Evolutionary conservation across 2,888 invertebrate genomes (phyloP).

Genomic region (Melanargia galathea): DNA sequence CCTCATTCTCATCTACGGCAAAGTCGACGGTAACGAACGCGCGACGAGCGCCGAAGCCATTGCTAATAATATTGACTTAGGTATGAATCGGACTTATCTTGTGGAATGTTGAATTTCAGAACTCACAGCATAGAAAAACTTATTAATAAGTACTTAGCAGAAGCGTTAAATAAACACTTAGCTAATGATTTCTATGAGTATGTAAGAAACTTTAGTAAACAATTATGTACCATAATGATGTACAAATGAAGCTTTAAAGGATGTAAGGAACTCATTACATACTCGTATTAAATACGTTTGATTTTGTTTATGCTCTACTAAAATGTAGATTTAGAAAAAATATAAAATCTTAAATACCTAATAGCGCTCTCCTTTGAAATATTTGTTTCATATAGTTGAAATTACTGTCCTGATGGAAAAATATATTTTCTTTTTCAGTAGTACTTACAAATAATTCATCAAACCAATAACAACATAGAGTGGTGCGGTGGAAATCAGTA

Average conservation of each 20-base stretch:
- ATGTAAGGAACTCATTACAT: too few species aligned
- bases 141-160: neutral
- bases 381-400: neutral
- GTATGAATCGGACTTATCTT: neutral
- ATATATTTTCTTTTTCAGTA: neutral
- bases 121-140: neutral
- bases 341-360: too few species aligned
- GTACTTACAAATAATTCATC: neutral
- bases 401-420: neutral
- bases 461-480: conserved; percentile 11
- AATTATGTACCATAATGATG: too few species aligned
- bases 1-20: conserved; percentile 52
- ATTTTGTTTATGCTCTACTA: too few species aligned
- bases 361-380: too few species aligned
- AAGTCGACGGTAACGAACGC: conserved; percentile 36
- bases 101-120: neutral
- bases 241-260: too few species aligned
- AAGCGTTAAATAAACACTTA: too few species aligned
- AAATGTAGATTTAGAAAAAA: too few species aligned
- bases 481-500: neutral
- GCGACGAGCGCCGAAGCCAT: conserved; percentile 17
- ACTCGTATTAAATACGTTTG: too few species aligned
- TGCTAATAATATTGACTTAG: conserved; percentile 19
- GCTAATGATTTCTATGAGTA: too few species aligned
- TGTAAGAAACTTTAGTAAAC: too few species aligned